Evolutionary conservation across 2,888 invertebrate genomes (phyloP), one percentile per base, ranked within the genome.

Genomic region (Heliconius erato): DNA sequence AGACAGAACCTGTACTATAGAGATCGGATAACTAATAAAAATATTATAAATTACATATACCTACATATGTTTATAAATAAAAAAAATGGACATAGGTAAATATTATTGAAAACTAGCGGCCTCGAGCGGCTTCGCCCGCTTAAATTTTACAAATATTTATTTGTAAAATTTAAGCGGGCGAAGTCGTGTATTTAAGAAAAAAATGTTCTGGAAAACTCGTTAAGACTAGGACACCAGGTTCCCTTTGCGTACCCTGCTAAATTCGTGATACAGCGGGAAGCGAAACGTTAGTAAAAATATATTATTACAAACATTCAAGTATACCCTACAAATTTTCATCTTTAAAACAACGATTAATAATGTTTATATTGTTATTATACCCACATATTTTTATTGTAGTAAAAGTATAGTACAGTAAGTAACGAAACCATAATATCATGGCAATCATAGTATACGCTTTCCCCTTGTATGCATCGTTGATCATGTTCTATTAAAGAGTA

Each of bases 401-500:
- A 28, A 26, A 77, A n/a, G 35, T 35, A 40, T 65, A 40, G 6
- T 65, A 81, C 81, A 35, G 59, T 82, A 72, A 44, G 77, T 68
- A 35, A 74, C 65, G 81, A 84, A 81, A 84, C 85, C 79, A 80
- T 84, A 79, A 79, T 79, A 82, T 80, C 74, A 83, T 79, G 71
- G 82, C 74, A 82, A 85, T 83, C 85, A 84, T 81, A 74, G 79
- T 69, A 74, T 80, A 79, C 74, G 84, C 86, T 86, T 86, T 88
- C 87, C 86, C 85, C 83, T 82, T 84, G 81, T 83, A 86, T 83
- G 87, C 87, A 83, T 84, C 80, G 86, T 16, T 88, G 80, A 84
- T 49, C 79, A 71, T 76, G 54, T 19, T 35, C 49, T 44, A 19
- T 40, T 44, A 67, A 19, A 19, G 67, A 26, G 14, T 26, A 44